These are phyloP conservation scores for Caprella mutica DNA, from an alignment of 2,888 invertebrate genomes.

Conservation along the genomic window DNA sequence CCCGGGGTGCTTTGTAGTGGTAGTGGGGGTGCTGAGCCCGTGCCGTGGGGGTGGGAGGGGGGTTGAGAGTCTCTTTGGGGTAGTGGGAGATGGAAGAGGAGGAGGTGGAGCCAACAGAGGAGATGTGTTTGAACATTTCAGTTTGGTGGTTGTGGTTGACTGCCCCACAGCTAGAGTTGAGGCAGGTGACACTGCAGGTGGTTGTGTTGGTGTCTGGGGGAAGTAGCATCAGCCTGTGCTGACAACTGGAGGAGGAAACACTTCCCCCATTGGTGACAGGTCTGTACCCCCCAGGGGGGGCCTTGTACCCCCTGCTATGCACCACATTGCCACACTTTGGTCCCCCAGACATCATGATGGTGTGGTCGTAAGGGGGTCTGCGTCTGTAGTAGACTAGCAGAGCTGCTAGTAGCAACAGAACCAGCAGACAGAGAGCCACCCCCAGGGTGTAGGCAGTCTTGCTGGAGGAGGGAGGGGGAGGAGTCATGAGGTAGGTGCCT, in stretches of 20 bases:
- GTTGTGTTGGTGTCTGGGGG: conserved; percentile 11
- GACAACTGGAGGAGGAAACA: conserved; percentile 6
- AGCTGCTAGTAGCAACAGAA: conserved; percentile 46
- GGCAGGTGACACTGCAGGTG: conserved; percentile 11
- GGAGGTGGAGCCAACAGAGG: conserved; percentile 40
- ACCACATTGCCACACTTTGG: conserved; percentile 18
- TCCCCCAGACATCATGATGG: conserved; percentile 37
- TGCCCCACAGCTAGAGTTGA: conserved; percentile 7
- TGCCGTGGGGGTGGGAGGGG: conserved; percentile 80
- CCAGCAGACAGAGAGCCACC: conserved; percentile 47
- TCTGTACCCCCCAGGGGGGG: conserved; percentile 7
- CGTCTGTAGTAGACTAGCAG: conserved; percentile 49
- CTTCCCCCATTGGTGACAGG: not conserved
- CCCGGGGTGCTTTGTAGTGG: conserved; percentile 15
- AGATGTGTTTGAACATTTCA: conserved; percentile 5
- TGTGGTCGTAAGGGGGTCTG: conserved; percentile 48
- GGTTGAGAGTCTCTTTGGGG: conserved; percentile 76
- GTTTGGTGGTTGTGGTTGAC: not conserved
- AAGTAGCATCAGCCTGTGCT: conserved; percentile 17
- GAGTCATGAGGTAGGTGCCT: conserved; percentile 14
- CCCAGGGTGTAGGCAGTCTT: conserved; percentile 49
- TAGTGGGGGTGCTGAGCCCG: conserved; percentile 37
- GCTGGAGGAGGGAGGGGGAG: conserved; percentile 38
- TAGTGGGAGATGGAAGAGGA: conserved; percentile 52
- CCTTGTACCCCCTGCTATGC: conserved; percentile 9